Evolutionary conservation across 2,113 vertebrate species (phyloP), one percentile per base, ranked within the genome.

Genomic region (Semicossyphus pulcher): DNA sequence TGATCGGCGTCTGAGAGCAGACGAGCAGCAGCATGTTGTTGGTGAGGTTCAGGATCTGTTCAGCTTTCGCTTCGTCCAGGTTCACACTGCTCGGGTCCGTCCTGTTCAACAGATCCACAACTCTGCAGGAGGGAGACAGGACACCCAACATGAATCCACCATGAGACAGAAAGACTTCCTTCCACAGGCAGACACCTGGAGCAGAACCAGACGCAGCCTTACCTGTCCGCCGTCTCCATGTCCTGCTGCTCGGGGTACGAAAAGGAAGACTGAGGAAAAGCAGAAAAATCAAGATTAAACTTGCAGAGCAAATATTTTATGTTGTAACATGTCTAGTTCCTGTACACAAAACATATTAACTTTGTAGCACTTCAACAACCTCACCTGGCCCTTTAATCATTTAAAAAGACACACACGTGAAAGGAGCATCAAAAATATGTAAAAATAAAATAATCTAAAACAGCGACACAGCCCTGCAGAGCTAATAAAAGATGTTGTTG

Each of bases 11-110:
- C 81, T 94, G 93, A 4, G 94, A 93, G 65, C 84, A 82, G 63
- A 95, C 32, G 10, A 94, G 89, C 32, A 90, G 73, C 23, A 93
- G 81, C 87, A 94, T 74, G 73, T 89, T 93, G 82, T 90, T 85
- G 72, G 91, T 84, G 70, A 94, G 87, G 39, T 72, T 66, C 21
- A 94, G 78, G 32, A 95, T 85, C 81, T 94, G 93, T 6, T 93
- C 90, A 2, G 89, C 91, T 87, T 93, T 94, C 34, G 86, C 80
- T 51, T 93, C 90, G 12, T 94, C 94, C 78, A 94, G 86, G 21
- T 47, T 86, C 58, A 94, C 85, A 0, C 76, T 74, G 71, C 87
- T 81, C 2, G 92, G 92, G 61, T 94, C 91, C 0, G 89, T 89
- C 15, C 37, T 79, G 56, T 88, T 89, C 3, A 93, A 72, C 5